phyloP scores from a whole-genome alignment of 2,797 vertebrate species.

The Masticophis lateralis region DNA sequence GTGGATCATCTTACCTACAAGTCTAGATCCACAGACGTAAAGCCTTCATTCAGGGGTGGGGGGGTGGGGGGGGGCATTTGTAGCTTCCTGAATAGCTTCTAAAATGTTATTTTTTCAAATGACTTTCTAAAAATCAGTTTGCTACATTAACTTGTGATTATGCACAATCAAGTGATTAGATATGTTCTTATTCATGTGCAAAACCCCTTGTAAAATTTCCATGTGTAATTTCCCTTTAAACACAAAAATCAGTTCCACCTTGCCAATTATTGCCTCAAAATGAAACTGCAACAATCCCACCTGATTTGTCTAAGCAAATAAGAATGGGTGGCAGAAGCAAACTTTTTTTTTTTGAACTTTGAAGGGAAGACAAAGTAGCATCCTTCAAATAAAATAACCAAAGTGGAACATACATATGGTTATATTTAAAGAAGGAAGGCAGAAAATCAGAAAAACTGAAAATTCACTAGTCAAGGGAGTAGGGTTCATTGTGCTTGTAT shows the following conservation, averaged over 20 bases:
- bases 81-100: not conserved
- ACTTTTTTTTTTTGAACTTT: not conserved
- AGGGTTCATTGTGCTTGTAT: not conserved
- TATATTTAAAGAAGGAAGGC: not conserved
- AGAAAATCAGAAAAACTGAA: not conserved
- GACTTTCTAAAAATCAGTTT: not conserved
- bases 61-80: not conserved
- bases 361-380: not conserved
- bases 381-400: not conserved
- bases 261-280: not conserved
- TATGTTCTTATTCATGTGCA: not conserved
- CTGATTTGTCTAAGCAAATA: not conserved
- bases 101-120: slow-evolving; percentile 6
- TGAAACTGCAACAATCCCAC: not conserved
- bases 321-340: not conserved
- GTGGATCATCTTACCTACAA: slow-evolving; percentile 41
- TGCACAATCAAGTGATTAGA: slow-evolving; percentile 15
- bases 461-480: not conserved
- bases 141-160: slow-evolving; percentile 5
- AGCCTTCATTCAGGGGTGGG: not conserved
- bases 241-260: not conserved
- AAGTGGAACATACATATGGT: not conserved
- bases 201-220: not conserved
- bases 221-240: not conserved
- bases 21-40: not conserved